phyloP scores from a whole-genome alignment of 1,140 invertebrate genomes.

The Pseudomyrmex flavicornis region DNA sequence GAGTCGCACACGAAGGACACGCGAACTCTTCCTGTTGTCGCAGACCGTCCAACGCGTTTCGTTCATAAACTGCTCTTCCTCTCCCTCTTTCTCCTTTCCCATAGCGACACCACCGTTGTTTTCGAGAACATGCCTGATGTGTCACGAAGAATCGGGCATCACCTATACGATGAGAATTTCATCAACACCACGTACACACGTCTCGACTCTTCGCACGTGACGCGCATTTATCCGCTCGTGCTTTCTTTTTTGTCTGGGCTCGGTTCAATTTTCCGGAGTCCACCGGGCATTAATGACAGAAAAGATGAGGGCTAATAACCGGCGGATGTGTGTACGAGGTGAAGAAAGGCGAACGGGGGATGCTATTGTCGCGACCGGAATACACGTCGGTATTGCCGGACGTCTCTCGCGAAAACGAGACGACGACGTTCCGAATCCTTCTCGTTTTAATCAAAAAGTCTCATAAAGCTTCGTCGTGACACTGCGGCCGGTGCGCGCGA shows the following conservation, averaged over 20 bases:
- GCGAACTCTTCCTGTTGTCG: conserved; percentile 72
- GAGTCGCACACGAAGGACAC: conserved; percentile 59
- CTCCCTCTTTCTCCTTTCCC: background rate
- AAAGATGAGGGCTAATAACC: conserved; percentile 75
- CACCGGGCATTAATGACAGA: conserved; percentile 73
- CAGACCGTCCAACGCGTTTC: conserved; percentile 27
- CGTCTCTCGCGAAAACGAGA: conserved; percentile 21
- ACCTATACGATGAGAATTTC: conserved; percentile 78
- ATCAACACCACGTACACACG: conserved; percentile 79
- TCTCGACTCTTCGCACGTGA: conserved; percentile 79
- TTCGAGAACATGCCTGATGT: conserved; percentile 26
- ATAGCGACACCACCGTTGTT: conserved; percentile 9
- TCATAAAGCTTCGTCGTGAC: conserved; percentile 62
- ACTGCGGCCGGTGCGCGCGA: conserved; percentile 33
- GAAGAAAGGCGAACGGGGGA: background rate
- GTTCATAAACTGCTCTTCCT: background rate
- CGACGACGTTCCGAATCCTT: conserved; percentile 50
- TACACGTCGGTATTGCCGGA: conserved; percentile 42
- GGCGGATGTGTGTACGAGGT: conserved; percentile 44
- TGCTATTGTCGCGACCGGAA: conserved; percentile 55
- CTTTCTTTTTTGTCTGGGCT: conserved; percentile 56
- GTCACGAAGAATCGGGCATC: conserved; percentile 56
- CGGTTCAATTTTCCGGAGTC: conserved; percentile 76
- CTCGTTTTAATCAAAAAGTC: conserved; percentile 74
- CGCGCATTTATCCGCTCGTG: conserved; percentile 79